Percentiles rank a stretch among this genome's conserved stretches.
phyloP scores from a whole-genome alignment of 1,140 invertebrate genomes.

The Sycophila sp. region DNA sequence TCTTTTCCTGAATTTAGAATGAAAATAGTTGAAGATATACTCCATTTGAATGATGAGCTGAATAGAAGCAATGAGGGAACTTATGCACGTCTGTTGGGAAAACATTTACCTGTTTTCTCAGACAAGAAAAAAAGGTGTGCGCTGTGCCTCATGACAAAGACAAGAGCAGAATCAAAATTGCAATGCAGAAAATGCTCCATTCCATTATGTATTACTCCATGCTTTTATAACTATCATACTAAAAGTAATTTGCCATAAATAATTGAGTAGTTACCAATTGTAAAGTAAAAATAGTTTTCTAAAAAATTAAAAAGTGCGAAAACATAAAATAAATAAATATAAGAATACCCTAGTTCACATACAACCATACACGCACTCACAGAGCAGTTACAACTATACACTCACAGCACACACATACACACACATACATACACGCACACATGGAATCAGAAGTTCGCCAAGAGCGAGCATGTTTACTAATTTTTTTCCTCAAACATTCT shows the following conservation, averaged over 20 bases:
- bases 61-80: neutral
- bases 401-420: too few species aligned
- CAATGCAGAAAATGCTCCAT: neutral
- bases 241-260: neutral
- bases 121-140: neutral
- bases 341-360: neutral
- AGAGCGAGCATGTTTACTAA: too few species aligned
- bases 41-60: neutral
- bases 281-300: neutral
- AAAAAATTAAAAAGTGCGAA: neutral
- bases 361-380: neutral
- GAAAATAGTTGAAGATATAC: slow-evolving; percentile 19
- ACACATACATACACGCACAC: too few species aligned
- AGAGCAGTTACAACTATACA: too few species aligned
- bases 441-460: too few species aligned
- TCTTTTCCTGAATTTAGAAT: slow-evolving; percentile 31
- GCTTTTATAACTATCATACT: neutral
- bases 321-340: neutral
- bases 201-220: neutral
- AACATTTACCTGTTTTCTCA: neutral
- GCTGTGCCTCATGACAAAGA: neutral
- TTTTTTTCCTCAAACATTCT: too few species aligned
- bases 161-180: neutral
- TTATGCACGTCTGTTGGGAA: neutral
- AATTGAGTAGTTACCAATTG: neutral